Percentiles rank a stretch among this genome's conserved stretches.
These are phyloP conservation scores for Dipodomys ordii DNA, from an alignment of 2,113 vertebrate species.

Conservation along the genomic window DNA sequence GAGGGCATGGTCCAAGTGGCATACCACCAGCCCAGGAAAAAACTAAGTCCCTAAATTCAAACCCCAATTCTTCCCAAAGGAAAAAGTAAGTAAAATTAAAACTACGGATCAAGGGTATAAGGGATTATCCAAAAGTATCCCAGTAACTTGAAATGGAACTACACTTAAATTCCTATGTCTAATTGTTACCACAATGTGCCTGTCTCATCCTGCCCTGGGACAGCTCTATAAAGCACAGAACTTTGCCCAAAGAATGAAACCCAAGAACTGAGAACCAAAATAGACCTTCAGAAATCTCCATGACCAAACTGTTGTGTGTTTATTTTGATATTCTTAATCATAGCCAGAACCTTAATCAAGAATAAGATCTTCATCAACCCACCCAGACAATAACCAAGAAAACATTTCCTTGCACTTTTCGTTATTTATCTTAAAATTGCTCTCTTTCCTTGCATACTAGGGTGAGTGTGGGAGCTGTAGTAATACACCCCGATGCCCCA, in stretches of 20 bases:
- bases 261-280: neutral
- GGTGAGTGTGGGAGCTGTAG: slow-evolving; percentile 89
- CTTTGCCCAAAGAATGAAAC: neutral
- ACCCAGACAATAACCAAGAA: neutral
- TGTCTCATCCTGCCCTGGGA: accelerated
- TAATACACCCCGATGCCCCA: slow-evolving; percentile 85
- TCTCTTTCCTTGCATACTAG: slow-evolving; percentile 83
- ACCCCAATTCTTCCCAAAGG: too few species aligned
- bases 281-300: neutral
- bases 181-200: accelerated
- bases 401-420: neutral
- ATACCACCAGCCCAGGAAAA: too few species aligned
- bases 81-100: neutral
- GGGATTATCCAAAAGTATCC: neutral
- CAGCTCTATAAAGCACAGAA: neutral
- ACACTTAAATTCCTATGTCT: accelerated
- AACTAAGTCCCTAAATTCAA: too few species aligned
- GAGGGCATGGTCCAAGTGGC: too few species aligned
- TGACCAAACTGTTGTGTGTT: neutral
- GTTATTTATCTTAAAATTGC: slow-evolving; percentile 5
- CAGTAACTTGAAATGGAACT: neutral
- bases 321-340: neutral
- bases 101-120: neutral
- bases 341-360: neutral
- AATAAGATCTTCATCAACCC: neutral